Base-by-base conservation (phyloP, 2,888 invertebrate species). In the Endotricha flammealis region DNA sequence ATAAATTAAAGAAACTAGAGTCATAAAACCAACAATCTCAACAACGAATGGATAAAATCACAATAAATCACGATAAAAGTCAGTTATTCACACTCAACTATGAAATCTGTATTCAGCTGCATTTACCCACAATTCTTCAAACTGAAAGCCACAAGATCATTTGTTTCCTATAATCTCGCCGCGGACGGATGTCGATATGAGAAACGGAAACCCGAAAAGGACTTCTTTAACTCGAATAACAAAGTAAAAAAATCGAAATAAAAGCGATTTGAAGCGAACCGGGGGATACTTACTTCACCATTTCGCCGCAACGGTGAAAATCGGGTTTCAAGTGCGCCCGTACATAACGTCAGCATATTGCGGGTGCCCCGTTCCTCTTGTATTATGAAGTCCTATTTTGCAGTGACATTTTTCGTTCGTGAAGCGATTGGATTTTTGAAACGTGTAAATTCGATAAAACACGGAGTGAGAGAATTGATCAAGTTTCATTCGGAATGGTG, bases 371-470 rank as follows among this genome's bases (percentile, higher is more conserved):
- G 69, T 65, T 64, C 68, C 65, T 58, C 68, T 74, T 68, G 69
- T 77, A 74, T 80, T 79, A 81, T 80, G 72, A 81, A 79, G 68
- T 80, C 63, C 71, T 76, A 79, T 81, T 81, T 78, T 76, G 64
- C 70, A 62, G 65, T 77, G 81, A 81, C 80, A 78, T 79, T 82
- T 81, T 74, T 74, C 81, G 76, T 77, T 78, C 79, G 66, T 20
- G 72, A 65, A 64, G 65, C 66, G 75, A 82, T 81, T 80, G 80
- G 73, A 82, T 83, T 81, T 80, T 76, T 69, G 73, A 76, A 80
- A 77, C 77, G 80, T 81, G 80, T 81, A 80, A 81, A 82, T 79
- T 77, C 72, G 74, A 82, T 80, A 77, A 71, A 76, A 70, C 67
- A 63, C 54, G 50, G 61, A 53, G 56, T 51, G 57, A 50, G 51